These are phyloP conservation scores for Pteromalus puparum DNA, from an alignment of 1,140 invertebrate species.

Conservation along the genomic window DNA sequence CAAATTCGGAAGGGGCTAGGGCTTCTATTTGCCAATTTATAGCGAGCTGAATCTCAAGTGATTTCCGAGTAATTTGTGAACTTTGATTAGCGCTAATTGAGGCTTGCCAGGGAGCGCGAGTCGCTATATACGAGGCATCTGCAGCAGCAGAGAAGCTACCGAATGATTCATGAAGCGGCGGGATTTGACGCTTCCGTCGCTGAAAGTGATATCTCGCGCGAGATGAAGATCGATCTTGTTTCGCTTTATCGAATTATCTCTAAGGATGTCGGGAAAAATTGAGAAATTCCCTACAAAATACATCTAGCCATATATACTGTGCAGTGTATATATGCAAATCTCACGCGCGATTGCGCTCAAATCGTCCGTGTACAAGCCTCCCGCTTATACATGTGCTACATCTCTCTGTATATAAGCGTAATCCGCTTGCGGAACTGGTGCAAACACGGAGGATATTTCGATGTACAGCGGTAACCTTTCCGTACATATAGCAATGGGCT, in stretches of 20 bases:
- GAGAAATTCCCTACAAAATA: too few relatives aligned
- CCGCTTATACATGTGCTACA: too few relatives aligned
- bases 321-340: constrained; percentile 23
- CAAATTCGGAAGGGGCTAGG: constrained; percentile 12
- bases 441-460: too few relatives aligned
- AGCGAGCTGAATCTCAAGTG: constrained; percentile 23
- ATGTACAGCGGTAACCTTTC: too few relatives aligned
- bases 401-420: background rate
- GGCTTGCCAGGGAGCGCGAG: background rate
- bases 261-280: too few relatives aligned
- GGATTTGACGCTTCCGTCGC: background rate
- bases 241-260: too few relatives aligned
- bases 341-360: constrained; percentile 13
- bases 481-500: too few relatives aligned
- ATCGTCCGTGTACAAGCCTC: background rate
- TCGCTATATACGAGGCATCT: background rate
- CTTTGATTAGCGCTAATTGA: constrained; percentile 48
- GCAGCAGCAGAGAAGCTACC: too few relatives aligned
- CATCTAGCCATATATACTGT: too few relatives aligned
- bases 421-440: background rate
- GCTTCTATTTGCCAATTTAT: constrained; percentile 36
- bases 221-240: too few relatives aligned
- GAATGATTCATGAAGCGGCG: background rate
- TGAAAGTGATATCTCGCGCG: background rate
- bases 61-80: constrained; percentile 42